Percentiles rank a stretch among this genome's conserved stretches.
phyloP scores from a whole-genome alignment of 2,888 invertebrate species.

The Nymphalis polychloros region DNA sequence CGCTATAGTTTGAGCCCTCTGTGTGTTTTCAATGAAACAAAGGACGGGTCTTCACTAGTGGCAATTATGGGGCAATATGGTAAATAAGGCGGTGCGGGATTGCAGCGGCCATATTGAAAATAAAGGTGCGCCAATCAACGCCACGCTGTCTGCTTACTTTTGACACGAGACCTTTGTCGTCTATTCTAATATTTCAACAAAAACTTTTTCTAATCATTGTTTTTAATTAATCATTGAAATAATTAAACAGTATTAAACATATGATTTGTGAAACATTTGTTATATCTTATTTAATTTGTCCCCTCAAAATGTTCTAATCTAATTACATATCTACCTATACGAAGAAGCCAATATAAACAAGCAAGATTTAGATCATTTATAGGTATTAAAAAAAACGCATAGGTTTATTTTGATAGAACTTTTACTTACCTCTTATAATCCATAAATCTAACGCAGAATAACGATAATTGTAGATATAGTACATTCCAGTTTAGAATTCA shows the following conservation, averaged over 20 bases:
- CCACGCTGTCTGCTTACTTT: conserved; percentile 41
- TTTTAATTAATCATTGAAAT: conserved; percentile 20
- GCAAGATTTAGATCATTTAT: no score
- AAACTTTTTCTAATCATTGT: conserved; percentile 24
- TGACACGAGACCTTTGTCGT: conserved; percentile 19
- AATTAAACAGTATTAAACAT: not conserved
- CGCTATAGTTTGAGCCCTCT: conserved; percentile 44
- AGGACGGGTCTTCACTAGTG: conserved; percentile 43
- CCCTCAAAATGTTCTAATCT: no score
- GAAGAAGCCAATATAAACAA: no score
- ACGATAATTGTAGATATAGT: not conserved
- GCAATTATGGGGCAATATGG: conserved; percentile 35
- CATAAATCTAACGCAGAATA: not conserved
- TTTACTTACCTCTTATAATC: no score
- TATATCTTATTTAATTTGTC: no score
- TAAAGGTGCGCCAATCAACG: conserved; percentile 48
- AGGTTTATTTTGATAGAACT: no score
- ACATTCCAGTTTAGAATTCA: not conserved
- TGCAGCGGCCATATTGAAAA: conserved; percentile 43
- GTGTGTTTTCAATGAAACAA: conserved; percentile 41
- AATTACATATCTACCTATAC: no score
- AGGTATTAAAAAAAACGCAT: no score
- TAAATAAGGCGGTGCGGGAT: conserved; percentile 36
- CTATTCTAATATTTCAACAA: conserved; percentile 16
- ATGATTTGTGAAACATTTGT: not conserved